Conservation (phyloP, 2,113 vertebrate species). For the Perccottus glenii region DNA sequence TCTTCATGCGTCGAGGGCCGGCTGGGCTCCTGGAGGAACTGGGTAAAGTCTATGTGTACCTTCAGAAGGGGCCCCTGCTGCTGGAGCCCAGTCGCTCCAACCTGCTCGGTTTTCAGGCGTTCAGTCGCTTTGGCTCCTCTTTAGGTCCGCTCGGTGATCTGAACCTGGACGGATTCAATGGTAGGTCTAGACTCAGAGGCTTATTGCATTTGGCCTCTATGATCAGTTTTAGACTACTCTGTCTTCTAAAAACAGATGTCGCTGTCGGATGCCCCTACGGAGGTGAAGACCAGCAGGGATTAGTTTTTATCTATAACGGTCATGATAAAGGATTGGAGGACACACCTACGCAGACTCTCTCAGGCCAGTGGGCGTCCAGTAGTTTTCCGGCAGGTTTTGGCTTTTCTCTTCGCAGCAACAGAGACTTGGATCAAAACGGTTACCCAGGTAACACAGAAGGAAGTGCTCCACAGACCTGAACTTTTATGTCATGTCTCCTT, state of each 20-base stretch:
- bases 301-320: conserved; percentile 86
- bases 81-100: conserved; percentile 65
- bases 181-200: conserved; percentile 58
- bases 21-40: conserved; percentile 86
- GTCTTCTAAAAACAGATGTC: conserved; percentile 74
- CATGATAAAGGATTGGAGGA: conserved; percentile 71
- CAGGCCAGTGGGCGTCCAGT: conserved; percentile 82
- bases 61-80: conserved; percentile 79
- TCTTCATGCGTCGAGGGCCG: conserved; percentile 85
- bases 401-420: conserved; percentile 84
- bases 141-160: conserved; percentile 87
- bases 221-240: conserved; percentile 1
- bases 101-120: conserved; percentile 82
- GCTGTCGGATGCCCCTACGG: conserved; percentile 88
- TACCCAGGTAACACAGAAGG: conserved; percentile 83
- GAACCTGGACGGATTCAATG: conserved; percentile 91
- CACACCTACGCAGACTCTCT: conserved; percentile 84
- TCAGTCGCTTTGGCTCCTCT: conserved; percentile 87
- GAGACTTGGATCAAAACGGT: conserved; percentile 89
- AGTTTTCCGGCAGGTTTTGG: conserved; percentile 85
- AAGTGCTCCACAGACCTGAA: no score
- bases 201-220: background rate
- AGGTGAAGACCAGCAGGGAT: conserved; percentile 83
- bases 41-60: conserved; percentile 88
- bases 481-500: background rate